Percentiles rank a stretch among this genome's conserved stretches.
Conservation (phyloP, 1,140 invertebrate species). For the Dryas iulia region DNA sequence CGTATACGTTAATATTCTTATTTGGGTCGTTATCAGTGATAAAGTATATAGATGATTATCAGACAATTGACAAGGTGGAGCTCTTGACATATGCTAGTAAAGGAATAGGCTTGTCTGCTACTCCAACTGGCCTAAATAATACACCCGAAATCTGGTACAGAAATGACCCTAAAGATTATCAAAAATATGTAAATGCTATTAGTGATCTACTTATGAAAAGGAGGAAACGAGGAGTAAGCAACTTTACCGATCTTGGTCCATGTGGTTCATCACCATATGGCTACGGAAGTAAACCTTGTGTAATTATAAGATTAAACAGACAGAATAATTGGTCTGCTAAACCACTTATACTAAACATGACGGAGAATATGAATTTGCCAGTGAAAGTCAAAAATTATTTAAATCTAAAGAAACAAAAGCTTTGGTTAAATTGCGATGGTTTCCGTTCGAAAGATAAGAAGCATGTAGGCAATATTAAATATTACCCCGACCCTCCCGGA, state of each 20-base stretch:
- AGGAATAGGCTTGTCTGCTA: constrained; percentile 58
- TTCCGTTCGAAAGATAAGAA: constrained; percentile 60
- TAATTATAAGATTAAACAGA: constrained; percentile 65
- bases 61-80: constrained; percentile 38
- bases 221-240: constrained; percentile 35
- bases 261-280: constrained; percentile 60
- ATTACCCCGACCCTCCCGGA: constrained; percentile 66
- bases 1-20: constrained; percentile 57
- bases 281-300: constrained; percentile 59
- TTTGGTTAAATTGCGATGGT: constrained; percentile 60
- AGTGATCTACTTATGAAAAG: constrained; percentile 41
- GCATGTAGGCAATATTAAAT: constrained; percentile 57
- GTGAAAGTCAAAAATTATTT: constrained; percentile 47
- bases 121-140: constrained; percentile 48
- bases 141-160: constrained; percentile 61
- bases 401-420: constrained; percentile 44
- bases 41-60: constrained; percentile 38
- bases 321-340: constrained; percentile 51
- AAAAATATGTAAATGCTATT: constrained; percentile 55
- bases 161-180: constrained; percentile 41
- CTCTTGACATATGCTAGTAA: constrained; percentile 45
- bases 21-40: constrained; percentile 46
- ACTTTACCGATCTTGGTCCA: constrained; percentile 46
- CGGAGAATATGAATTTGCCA: constrained; percentile 38
- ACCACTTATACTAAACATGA: constrained; percentile 40